Evolutionary conservation across 2,113 vertebrate species (phyloP).

Genomic region (Percopsis transmontana): DNA sequence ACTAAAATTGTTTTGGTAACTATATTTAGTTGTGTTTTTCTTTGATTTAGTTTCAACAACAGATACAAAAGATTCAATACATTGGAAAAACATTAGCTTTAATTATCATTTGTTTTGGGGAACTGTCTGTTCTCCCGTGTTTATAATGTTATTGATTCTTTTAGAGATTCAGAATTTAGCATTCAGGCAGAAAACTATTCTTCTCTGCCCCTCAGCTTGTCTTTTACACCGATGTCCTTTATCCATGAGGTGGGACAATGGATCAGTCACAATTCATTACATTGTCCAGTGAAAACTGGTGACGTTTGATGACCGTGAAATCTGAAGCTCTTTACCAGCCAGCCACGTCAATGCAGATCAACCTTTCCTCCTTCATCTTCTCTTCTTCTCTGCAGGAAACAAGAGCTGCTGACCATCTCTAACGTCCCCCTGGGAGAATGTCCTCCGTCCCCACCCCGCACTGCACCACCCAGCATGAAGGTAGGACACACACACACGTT

Average conservation of each 20-base stretch:
- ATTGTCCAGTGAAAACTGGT: neutral
- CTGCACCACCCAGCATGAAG: slow-evolving; percentile 93
- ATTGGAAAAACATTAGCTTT: too few relatives aligned
- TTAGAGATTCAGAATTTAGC: too few relatives aligned
- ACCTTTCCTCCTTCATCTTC: neutral
- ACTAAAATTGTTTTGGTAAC: too few relatives aligned
- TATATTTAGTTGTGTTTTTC: too few relatives aligned
- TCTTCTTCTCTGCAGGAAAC: slow-evolving; percentile 83
- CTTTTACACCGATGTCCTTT: neutral
- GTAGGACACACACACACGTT: slow-evolving; percentile 70
- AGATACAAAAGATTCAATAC: too few relatives aligned
- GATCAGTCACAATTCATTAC: neutral
- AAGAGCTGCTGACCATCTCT: slow-evolving; percentile 89
- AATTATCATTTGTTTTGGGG: too few relatives aligned
- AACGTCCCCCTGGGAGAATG: slow-evolving; percentile 84
- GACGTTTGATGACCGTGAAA: slow-evolving; percentile 23
- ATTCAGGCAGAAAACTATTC: neutral
- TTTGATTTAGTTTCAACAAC: too few relatives aligned
- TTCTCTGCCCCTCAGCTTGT: neutral
- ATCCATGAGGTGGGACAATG: neutral
- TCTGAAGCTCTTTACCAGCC: neutral
- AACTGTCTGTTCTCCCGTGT: too few relatives aligned
- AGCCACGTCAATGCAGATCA: neutral
- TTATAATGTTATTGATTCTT: too few relatives aligned
- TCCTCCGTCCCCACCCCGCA: slow-evolving; percentile 89